Percentiles rank a stretch among this genome's conserved stretches.
Conservation (phyloP, 1,140 invertebrate species). For the Campoletis sonorensis region DNA sequence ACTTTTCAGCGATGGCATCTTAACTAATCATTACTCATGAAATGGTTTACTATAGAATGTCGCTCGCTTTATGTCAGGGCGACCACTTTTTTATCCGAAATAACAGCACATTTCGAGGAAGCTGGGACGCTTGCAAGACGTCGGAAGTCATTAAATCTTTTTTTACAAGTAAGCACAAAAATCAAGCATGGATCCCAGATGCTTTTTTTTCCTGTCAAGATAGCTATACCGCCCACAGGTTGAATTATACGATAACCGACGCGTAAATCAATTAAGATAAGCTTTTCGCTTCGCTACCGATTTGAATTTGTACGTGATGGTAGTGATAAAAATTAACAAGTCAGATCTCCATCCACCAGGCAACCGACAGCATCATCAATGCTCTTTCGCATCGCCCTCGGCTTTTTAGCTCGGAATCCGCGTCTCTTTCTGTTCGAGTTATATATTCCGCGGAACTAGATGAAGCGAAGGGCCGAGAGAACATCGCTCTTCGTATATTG, state of each 20-base stretch:
- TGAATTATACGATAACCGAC: constrained; percentile 33
- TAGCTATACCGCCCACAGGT: not conserved
- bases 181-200: not conserved
- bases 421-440: constrained; percentile 23
- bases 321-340: constrained; percentile 74
- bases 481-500: too few species aligned
- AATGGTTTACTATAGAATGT: too few species aligned
- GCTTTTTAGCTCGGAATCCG: constrained; percentile 18
- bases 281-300: constrained; percentile 55
- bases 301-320: constrained; percentile 71
- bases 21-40: not conserved
- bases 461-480: not conserved
- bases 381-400: constrained; percentile 4
- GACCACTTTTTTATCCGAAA: too few species aligned
- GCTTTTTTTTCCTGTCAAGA: not conserved
- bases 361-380: not conserved
- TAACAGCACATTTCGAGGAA: not conserved
- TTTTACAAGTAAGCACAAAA: constrained; percentile 2
- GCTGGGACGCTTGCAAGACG: not conserved
- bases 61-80: too few species aligned
- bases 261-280: constrained; percentile 74
- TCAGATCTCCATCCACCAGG: constrained; percentile 64
- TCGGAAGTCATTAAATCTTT: not conserved
- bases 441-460: not conserved
- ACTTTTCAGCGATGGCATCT: constrained; percentile 56